A percentile compares a stretch with the other conserved stretches of the same genome.
Evolutionary conservation across 2,797 vertebrate genomes (phyloP).

Genomic region (Alca torda): DNA sequence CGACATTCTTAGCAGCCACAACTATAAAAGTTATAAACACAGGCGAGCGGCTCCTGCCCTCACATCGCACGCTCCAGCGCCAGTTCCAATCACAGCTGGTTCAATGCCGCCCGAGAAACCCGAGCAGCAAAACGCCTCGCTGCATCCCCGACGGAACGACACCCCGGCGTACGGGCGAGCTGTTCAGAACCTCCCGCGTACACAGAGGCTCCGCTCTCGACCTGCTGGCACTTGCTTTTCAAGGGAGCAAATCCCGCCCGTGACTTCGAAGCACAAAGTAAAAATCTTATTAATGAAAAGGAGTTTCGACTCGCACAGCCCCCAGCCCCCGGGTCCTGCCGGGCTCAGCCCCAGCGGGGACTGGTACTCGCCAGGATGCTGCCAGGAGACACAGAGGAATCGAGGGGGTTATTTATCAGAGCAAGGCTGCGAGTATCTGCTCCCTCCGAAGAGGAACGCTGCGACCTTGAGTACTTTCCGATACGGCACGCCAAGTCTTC

Average conservation of each 20-base stretch:
- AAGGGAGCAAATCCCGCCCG: neutral
- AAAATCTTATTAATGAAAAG: neutral
- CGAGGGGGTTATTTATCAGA: neutral
- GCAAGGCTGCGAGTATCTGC: neutral
- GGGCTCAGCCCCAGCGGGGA: neutral
- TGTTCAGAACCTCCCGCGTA: neutral
- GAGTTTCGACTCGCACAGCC: neutral
- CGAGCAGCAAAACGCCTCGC: neutral
- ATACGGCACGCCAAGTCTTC: fast-evolving
- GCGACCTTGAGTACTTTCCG: neutral
- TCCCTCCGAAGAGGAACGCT: neutral
- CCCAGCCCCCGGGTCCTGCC: neutral
- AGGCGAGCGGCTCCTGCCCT: neutral
- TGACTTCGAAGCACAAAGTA: neutral
- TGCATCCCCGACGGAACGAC: neutral
- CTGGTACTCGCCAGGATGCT: neutral
- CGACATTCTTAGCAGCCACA: neutral
- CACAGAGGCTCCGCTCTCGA: neutral
- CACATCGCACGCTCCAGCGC: fast-evolving
- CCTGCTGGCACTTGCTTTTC: neutral
- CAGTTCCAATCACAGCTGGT: neutral
- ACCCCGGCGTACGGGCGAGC: neutral
- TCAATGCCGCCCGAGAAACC: neutral
- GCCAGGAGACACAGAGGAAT: neutral
- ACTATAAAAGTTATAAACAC: neutral